Base-by-base conservation (phyloP, 2,888 invertebrate species). In the Chaetogeoica ovagalla region DNA sequence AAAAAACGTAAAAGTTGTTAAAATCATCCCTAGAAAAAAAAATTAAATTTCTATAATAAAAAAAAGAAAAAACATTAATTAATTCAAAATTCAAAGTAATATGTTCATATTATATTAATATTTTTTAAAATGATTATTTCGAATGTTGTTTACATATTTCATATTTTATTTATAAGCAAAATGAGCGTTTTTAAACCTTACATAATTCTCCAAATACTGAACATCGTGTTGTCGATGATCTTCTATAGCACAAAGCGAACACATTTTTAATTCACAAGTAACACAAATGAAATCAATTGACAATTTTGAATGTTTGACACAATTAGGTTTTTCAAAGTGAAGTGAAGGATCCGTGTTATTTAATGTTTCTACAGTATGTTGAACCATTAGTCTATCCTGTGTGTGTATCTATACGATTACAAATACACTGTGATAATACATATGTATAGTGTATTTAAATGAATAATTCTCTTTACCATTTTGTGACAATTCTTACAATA, bases 401-500 rank as follows among this genome's bases (percentile, higher is more conserved):
- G 4, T 43, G 30, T 79, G 77, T 55, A 55, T 9, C 79, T 77
- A 60, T 5, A 76, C 7, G 52, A 52, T 62, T 37, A 17, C 11
- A 48, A 1, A 30, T 5, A n/a, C 30, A 30, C 30, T 2, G 43
- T 48, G n/a, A 2, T 30, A 48, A 48, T 72, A 39, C 3, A 63
- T 55, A 30, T 68, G 43, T 30, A 23, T 17, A 30, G 37, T n/a
- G 23, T 52, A 19, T 55, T 55, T 55, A 70, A 63, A 55, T 57
- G 83, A 83, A 13, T 3, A 13, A 13, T 48, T 48, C 15, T 0
- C 48, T 48, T 82, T 84, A 87, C 87, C 85, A 85, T 84, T 3
- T 82, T 65, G 79, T 83, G 85, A 81, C 87, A 87, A 2, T n/a
- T 5, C 1, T 65, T 63, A 79, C 86, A 87, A 59, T 84, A 85